Evolutionary conservation across 1,140 invertebrate species (phyloP).

Genomic region (Zaprionus inermis): DNA sequence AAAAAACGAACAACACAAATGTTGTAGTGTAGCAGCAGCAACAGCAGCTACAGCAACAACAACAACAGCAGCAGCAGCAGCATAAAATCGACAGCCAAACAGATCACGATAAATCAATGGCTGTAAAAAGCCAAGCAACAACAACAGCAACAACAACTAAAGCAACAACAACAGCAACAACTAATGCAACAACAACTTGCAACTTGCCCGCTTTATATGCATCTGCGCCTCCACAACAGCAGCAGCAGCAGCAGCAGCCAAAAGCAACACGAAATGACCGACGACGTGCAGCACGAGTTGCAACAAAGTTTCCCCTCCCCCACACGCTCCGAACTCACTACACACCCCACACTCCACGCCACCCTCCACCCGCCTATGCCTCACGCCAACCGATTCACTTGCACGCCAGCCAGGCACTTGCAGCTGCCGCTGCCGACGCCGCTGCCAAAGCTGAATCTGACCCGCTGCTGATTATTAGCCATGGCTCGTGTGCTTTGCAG

Average conservation of each 20-base stretch:
- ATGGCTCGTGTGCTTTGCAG: constrained; percentile 39
- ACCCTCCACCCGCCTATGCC: not conserved
- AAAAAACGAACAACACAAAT: constrained; percentile 39
- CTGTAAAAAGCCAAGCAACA: constrained; percentile 57
- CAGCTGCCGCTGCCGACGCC: constrained; percentile 56
- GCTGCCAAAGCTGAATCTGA: constrained; percentile 19
- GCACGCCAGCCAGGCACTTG: constrained; percentile 66
- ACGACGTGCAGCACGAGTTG: constrained; percentile 81
- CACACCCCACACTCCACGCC: not conserved
- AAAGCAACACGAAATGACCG: constrained; percentile 78
- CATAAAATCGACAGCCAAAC: constrained; percentile 75
- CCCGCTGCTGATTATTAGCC: constrained; percentile 54
- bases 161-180: constrained; percentile 17
- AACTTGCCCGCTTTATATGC: constrained; percentile 52
- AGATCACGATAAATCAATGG: constrained; percentile 82
- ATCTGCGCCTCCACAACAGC: constrained; percentile 52
- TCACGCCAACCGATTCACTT: constrained; percentile 40
- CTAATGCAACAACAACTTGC: constrained; percentile 26
- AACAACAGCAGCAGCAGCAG: constrained; percentile 46
- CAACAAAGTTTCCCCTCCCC: constrained; percentile 29
- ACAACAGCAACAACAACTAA: constrained; percentile 41
- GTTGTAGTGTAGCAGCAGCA: constrained; percentile 60
- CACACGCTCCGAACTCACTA: constrained; percentile 13
- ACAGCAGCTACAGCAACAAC: constrained; percentile 30
- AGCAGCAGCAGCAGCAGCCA: constrained; percentile 42